A percentile compares a stretch with the other conserved stretches of the same genome.
Evolutionary conservation across 2,113 vertebrate genomes (phyloP).

Genomic region (Tragelaphus scriptus): DNA sequence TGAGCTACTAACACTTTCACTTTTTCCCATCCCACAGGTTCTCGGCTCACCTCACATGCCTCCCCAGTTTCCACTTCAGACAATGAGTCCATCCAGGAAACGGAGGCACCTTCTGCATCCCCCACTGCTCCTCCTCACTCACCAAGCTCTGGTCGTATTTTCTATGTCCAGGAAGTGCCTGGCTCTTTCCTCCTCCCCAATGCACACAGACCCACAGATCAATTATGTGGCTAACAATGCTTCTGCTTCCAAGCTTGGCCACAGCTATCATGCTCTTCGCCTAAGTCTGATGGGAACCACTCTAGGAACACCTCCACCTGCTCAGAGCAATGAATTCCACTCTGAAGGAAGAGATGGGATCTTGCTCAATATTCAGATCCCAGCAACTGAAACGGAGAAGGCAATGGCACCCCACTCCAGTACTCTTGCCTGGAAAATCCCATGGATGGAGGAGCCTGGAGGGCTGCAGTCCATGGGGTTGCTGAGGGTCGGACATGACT

Average conservation of each 20-base stretch:
- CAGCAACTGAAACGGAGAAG: background rate
- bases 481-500: no score
- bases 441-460: no score
- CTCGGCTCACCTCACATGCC: rapidly evolving
- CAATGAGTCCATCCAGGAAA: background rate
- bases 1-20: background rate
- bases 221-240: rapidly evolving
- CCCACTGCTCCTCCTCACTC: rapidly evolving
- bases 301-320: rapidly evolving
- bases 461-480: no score
- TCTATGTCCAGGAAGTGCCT: background rate
- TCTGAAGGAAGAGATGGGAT: background rate
- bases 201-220: background rate
- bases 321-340: background rate
- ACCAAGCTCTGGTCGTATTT: background rate
- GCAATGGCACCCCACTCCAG: no score
- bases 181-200: background rate
- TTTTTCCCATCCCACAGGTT: background rate
- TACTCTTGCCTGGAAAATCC: no score
- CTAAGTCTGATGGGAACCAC: background rate
- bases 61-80: rapidly evolving
- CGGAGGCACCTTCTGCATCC: rapidly evolving
- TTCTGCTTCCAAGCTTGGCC: background rate
- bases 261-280: background rate
- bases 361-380: background rate